These are phyloP conservation scores for Fregata magnificens DNA, from an alignment of 2,113 vertebrate species.

Conservation along the genomic window DNA sequence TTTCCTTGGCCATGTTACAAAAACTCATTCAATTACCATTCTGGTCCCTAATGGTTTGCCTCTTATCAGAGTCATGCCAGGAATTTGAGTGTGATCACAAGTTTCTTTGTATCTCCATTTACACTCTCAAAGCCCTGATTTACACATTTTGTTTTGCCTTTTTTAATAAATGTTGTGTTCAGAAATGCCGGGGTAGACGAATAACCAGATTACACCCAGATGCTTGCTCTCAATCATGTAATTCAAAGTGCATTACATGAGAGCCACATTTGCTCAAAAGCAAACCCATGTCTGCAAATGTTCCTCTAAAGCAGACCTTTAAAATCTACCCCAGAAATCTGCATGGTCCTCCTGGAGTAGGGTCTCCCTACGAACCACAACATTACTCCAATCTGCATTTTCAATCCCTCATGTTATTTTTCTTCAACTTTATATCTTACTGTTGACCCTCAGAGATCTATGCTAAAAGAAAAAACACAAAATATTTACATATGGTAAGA, in stretches of 20 bases:
- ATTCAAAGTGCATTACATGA: not conserved
- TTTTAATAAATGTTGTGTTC: not conserved
- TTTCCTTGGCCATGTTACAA: not conserved
- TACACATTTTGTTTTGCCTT: not conserved
- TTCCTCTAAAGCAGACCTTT: not conserved
- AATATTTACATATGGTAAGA: not conserved
- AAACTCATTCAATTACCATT: not conserved
- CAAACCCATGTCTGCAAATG: not conserved
- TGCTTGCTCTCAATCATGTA: not conserved
- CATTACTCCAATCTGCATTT: not conserved
- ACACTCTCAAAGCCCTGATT: not conserved
- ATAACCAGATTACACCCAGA: constrained; percentile 1
- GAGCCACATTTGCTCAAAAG: not conserved
- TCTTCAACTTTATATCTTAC: not conserved
- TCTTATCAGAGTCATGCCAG: constrained; percentile 17
- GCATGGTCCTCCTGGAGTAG: not conserved
- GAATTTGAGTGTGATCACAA: constrained; percentile 18
- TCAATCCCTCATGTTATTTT: not conserved
- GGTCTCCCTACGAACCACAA: not conserved
- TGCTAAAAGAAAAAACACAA: not conserved
- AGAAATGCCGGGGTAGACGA: not conserved
- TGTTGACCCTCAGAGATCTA: not conserved
- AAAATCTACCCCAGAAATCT: not conserved
- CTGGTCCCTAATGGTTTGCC: not conserved
- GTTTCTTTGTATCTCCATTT: constrained; percentile 15